phyloP scores from a whole-genome alignment of 2,113 vertebrate species.

The Mohoua ochrocephala region DNA sequence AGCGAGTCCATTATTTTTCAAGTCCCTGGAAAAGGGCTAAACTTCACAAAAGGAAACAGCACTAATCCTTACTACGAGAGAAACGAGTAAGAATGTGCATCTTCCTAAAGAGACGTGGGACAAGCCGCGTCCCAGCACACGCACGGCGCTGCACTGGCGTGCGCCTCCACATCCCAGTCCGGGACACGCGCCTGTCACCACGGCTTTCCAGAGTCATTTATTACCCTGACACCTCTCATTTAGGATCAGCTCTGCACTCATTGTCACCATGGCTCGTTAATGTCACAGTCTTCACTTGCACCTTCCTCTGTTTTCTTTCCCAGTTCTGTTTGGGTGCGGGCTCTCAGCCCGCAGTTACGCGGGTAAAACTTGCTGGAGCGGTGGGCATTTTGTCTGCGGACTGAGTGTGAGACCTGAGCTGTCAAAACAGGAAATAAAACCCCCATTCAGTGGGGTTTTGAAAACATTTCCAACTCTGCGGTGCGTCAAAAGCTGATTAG shows the following conservation, averaged over 20 bases:
- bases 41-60: background rate
- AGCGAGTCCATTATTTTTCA: background rate
- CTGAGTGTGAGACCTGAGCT: background rate
- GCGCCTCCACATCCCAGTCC: fast-evolving
- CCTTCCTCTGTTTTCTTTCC: background rate
- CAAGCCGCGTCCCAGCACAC: fast-evolving
- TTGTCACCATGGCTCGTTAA: background rate
- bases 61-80: background rate
- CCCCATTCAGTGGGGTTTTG: background rate
- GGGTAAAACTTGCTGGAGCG: fast-evolving
- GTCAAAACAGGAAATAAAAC: background rate
- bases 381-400: background rate
- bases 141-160: fast-evolving
- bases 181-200: background rate
- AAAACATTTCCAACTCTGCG: background rate
- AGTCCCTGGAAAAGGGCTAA: background rate
- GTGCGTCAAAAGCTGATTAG: background rate
- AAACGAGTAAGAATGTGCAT: background rate
- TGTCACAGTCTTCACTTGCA: background rate
- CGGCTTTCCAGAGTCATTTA: background rate
- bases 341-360: fast-evolving
- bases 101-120: background rate
- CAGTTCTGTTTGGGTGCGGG: background rate
- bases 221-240: background rate
- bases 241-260: background rate